A percentile compares a stretch with the other conserved stretches of the same genome.
Conservation (phyloP, 2,888 invertebrate genomes). For the Mythimna lalbum region DNA sequence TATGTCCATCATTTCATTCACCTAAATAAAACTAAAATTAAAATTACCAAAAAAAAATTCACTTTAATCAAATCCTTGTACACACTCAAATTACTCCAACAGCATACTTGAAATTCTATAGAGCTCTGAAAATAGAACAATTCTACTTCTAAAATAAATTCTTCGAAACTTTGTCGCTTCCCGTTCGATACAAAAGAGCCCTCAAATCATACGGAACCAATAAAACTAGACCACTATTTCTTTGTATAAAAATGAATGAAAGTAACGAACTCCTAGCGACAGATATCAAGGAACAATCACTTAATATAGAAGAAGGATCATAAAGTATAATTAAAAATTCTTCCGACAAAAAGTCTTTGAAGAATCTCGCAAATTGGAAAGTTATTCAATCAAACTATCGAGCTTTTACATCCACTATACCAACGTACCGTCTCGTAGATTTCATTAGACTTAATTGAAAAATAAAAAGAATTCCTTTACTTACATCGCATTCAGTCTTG, state of each 20-base stretch:
- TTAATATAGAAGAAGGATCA: conserved; percentile 41
- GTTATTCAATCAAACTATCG: conserved; percentile 67
- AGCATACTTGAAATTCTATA: conserved; percentile 11
- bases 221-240: conserved; percentile 38
- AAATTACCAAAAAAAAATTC: not conserved
- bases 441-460: conserved; percentile 85
- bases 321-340: conserved; percentile 60
- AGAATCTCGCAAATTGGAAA: conserved; percentile 60
- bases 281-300: conserved; percentile 41
- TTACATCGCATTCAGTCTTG: conserved; percentile 82
- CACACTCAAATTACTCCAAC: not conserved
- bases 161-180: conserved; percentile 21
- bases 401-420: conserved; percentile 65
- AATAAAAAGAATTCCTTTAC: conserved; percentile 84
- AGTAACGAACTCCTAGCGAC: conserved; percentile 27
- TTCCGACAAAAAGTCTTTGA: conserved; percentile 46
- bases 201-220: conserved; percentile 33
- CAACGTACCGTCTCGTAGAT: conserved; percentile 69
- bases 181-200: conserved; percentile 24
- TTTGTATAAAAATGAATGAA: conserved; percentile 32
- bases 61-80: not conserved
- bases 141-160: conserved; percentile 30
- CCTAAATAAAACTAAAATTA: not conserved
- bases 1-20: too few relatives aligned
- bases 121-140: conserved; percentile 22